Conservation (phyloP, 1,140 invertebrate genomes). For the Periplaneta americana region DNA sequence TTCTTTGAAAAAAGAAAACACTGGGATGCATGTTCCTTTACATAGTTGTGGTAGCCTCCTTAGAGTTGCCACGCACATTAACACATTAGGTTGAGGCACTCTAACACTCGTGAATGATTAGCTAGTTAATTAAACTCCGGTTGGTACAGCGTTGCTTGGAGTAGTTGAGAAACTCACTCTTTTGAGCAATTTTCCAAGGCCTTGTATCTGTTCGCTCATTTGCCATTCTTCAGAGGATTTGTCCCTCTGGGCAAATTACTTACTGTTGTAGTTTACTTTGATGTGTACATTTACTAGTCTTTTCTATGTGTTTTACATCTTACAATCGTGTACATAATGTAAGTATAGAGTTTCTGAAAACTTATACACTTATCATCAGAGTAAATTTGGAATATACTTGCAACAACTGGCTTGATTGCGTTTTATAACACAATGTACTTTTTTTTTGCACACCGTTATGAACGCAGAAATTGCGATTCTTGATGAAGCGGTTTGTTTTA, state of each 20-base stretch:
- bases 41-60: background rate
- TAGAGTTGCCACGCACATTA: background rate
- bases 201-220: background rate
- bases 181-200: background rate
- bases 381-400: background rate
- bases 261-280: background rate
- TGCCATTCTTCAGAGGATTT: background rate
- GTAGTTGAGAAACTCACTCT: background rate
- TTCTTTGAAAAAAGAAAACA: background rate
- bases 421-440: background rate
- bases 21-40: background rate
- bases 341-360: background rate
- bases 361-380: background rate
- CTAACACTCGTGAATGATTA: background rate
- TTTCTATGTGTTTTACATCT: background rate
- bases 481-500: background rate
- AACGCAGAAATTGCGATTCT: background rate
- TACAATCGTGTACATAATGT: background rate
- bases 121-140: background rate
- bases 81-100: background rate
- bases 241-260: background rate
- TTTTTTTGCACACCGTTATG: too few species aligned
- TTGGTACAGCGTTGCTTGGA: background rate
- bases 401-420: background rate
- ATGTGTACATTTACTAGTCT: background rate